These are phyloP conservation scores for Leptopilina boulardi DNA, from an alignment of 1,140 invertebrate genomes.

Conservation along the genomic window DNA sequence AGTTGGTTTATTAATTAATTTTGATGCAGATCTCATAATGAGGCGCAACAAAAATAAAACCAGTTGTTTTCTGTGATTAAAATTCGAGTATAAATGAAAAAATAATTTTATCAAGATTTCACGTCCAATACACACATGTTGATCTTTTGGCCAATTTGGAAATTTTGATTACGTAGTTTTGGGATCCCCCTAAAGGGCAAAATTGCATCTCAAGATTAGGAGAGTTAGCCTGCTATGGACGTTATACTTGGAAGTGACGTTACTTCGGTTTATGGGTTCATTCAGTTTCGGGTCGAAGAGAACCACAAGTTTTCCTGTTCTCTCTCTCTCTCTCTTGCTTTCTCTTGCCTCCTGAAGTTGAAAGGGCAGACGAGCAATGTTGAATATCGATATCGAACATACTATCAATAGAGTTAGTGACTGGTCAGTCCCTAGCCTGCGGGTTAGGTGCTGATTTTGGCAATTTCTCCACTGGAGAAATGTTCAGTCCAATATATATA, in stretches of 20 bases:
- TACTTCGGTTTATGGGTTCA: constrained; percentile 36
- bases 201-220: constrained; percentile 64
- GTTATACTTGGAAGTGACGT: constrained; percentile 49
- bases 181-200: constrained; percentile 45
- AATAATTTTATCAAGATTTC: background rate
- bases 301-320: constrained; percentile 47
- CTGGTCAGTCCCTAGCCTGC: constrained; percentile 40
- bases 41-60: too few relatives aligned
- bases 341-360: constrained; percentile 42
- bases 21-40: too few relatives aligned
- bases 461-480: constrained; percentile 42
- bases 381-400: constrained; percentile 51
- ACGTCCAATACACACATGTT: constrained; percentile 44
- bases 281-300: constrained; percentile 42
- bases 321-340: background rate
- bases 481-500: background rate
- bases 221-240: constrained; percentile 56
- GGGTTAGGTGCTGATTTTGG: constrained; percentile 47
- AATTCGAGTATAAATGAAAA: too few relatives aligned
- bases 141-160: constrained; percentile 57
- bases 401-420: constrained; percentile 47
- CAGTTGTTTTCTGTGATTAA: too few relatives aligned
- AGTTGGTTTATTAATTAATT: too few relatives aligned
- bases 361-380: constrained; percentile 48
- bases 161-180: constrained; percentile 54